Evolutionary conservation across 2,113 vertebrate species (phyloP).

Genomic region (Ia io): DNA sequence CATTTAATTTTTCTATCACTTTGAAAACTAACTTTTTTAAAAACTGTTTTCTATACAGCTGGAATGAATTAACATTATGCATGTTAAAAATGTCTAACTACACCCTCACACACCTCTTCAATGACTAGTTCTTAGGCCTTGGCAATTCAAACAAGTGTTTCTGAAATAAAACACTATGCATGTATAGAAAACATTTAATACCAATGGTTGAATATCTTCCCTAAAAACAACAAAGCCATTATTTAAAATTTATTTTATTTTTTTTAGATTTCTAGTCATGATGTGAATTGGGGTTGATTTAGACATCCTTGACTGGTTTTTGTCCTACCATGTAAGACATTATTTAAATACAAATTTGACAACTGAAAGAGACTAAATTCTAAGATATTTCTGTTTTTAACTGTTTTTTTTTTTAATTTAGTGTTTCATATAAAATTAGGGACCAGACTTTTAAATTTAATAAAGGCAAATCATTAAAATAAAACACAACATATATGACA

Average conservation of each 20-base stretch:
- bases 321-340: not conserved
- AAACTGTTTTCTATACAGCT: not conserved
- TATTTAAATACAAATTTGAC: constrained; percentile 1
- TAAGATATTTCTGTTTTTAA: not conserved
- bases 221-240: not conserved
- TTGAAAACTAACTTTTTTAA: not conserved
- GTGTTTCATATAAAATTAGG: not conserved
- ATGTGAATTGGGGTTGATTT: not conserved
- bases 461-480: not conserved
- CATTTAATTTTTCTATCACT: not conserved
- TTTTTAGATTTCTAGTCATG: not conserved
- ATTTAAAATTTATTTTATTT: not conserved
- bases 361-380: not conserved
- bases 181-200: not conserved
- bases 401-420: not conserved
- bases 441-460: not conserved
- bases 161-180: not conserved
- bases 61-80: not conserved
- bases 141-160: constrained; percentile 20
- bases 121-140: constrained; percentile 27
- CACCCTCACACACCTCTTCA: not conserved
- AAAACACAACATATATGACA: not conserved
- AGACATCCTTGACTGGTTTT: not conserved
- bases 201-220: not conserved
- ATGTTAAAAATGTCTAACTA: not conserved